Evolutionary conservation across 53 echinoderm and acorn worm species (phyloP).

Genomic region (Mesocentrotus franciscanus): DNA sequence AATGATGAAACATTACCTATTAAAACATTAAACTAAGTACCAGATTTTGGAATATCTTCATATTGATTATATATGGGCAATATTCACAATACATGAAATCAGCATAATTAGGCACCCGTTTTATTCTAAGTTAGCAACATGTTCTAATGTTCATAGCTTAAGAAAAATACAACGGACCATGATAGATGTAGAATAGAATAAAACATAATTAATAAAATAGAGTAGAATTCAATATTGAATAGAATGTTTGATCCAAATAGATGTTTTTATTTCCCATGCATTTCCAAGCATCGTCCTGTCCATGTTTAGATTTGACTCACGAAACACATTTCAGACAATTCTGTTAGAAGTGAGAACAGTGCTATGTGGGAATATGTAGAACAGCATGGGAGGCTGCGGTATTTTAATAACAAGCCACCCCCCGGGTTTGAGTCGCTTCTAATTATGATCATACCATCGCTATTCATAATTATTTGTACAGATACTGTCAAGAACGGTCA

Average conservation of each 20-base stretch:
- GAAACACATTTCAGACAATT: neutral
- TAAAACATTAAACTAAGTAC: neutral
- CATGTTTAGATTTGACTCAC: neutral
- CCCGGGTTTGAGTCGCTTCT: constrained; percentile 10
- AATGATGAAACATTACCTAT: neutral
- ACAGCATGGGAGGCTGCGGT: constrained; percentile 42
- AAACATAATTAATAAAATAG: too few species aligned
- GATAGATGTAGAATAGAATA: neutral
- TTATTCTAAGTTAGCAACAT: neutral
- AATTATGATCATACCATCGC: constrained; percentile 62
- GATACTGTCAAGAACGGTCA: constrained; percentile 47
- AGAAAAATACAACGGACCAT: neutral
- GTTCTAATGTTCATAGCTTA: neutral
- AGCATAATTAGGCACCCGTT: neutral
- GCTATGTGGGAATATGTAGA: constrained; percentile 3
- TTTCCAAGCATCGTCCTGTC: neutral
- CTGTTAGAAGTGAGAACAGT: neutral
- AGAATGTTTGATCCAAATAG: too few species aligned
- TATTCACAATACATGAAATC: neutral
- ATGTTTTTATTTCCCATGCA: neutral
- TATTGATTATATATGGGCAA: neutral
- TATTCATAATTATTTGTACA: constrained; percentile 51
- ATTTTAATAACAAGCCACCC: constrained; percentile 63
- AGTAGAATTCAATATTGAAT: too few species aligned
- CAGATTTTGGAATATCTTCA: neutral